Evolutionary conservation across 2,113 vertebrate species (phyloP), one percentile per base, ranked within the genome.

Genomic region (Engraulis encrasicolus): DNA sequence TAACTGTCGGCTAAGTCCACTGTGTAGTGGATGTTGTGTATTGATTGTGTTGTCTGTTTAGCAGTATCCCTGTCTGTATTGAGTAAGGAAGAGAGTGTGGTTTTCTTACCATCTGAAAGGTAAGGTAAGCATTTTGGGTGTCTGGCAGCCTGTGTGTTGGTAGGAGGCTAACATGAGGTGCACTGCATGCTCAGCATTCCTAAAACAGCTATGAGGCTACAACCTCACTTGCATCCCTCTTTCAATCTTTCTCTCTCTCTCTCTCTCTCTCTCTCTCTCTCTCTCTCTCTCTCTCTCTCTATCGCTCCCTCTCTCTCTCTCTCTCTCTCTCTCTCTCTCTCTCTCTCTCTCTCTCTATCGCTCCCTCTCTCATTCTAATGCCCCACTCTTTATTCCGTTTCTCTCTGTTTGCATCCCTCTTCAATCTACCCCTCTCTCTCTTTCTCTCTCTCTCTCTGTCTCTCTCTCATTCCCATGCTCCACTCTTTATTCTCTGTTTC

Each of bases 341-440:
- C 40, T 81, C 58, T 71, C 78, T 86, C 78, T 52, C 48, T 81
- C 77, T n/a, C 19, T 61, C n/a, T 38, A 34, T 82, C 45, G 81
- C 79, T 61, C 1, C 9, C n/a, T 49, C 36, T 50, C 50, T 52
- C 37, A 78, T 54, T 78, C 66, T 50, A 2, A n/a, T n/a, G n/a
- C n/a, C n/a, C n/a, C n/a, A n/a, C n/a, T n/a, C n/a, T n/a, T n/a
- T n/a, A n/a, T n/a, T n/a, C n/a, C n/a, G n/a, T 45, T 54, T 31
- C n/a, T 66, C 1, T 9, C 54, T 36, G 6, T 80, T 58, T 80
- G 7, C 50, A 71, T 83, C 11, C 36, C 80, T 19, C 40, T 38
- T 2, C 19, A 12, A 37, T 37, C 38, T 36, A 14, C 71, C 66
- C 6, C 23, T 74, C 66, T 23, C n/a, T 31, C n/a, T 61, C 1